Evolutionary conservation across 2,113 vertebrate genomes (phyloP).

Genomic region (Suncus etruscus): DNA sequence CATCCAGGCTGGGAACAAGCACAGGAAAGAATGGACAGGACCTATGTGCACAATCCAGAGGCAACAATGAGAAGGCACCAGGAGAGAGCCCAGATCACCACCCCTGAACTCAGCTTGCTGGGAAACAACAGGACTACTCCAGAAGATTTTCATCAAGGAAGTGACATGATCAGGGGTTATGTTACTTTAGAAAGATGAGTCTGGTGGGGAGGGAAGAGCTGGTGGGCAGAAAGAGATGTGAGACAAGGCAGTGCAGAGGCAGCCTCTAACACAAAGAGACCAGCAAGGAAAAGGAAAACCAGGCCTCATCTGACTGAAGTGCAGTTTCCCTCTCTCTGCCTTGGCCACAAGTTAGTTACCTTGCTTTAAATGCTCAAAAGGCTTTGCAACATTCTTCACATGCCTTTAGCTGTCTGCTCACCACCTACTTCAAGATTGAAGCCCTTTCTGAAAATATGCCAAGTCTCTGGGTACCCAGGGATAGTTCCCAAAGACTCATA

Average conservation of each 20-base stretch:
- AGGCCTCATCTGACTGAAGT: background rate
- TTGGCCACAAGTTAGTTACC: slow-evolving; percentile 31
- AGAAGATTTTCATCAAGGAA: slow-evolving; percentile 7
- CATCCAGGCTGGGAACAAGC: background rate
- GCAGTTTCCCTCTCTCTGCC: slow-evolving; percentile 2
- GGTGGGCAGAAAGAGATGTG: background rate
- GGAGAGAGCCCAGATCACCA: background rate
- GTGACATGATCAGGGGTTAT: background rate
- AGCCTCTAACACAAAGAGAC: background rate
- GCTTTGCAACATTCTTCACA: slow-evolving; percentile 69
- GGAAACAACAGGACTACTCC: background rate
- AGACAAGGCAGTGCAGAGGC: background rate
- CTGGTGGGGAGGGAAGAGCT: background rate
- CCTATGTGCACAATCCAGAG: background rate
- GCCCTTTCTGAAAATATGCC: slow-evolving; percentile 64
- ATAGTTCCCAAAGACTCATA: slow-evolving; percentile 25
- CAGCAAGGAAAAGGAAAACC: background rate
- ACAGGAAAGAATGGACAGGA: background rate
- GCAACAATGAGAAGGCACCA: background rate
- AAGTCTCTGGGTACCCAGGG: slow-evolving; percentile 25
- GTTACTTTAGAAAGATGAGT: slow-evolving; percentile 2
- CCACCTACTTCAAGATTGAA: slow-evolving; percentile 54
- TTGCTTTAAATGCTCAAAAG: slow-evolving; percentile 59
- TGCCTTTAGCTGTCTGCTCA: slow-evolving; percentile 62
- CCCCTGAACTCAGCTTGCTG: background rate